These are phyloP conservation scores for Speoplatyrhinus poulsoni DNA, from an alignment of 2,113 vertebrate genomes.

Conservation along the genomic window DNA sequence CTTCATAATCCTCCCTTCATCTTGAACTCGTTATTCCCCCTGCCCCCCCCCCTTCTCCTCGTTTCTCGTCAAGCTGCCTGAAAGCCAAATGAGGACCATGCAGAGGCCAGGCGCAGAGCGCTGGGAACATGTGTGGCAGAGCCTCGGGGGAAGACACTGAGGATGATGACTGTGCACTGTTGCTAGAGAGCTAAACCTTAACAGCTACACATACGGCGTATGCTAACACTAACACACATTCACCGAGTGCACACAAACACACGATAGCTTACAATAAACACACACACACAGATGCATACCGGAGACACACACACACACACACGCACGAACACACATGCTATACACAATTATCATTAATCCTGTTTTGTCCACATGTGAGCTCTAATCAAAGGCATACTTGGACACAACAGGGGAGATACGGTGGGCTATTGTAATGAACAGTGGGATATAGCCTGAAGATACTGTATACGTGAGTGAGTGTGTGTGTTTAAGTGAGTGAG, in stretches of 20 bases:
- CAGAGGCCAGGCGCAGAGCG: constrained; percentile 20
- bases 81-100: constrained; percentile 64
- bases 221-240: not conserved
- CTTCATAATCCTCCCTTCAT: constrained; percentile 51
- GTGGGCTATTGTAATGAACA: constrained; percentile 35
- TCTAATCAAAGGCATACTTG: constrained; percentile 55
- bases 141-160: constrained; percentile 15
- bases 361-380: constrained; percentile 11
- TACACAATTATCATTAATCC: constrained; percentile 17
- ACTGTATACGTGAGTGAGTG: constrained; percentile 4
- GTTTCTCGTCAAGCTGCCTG: constrained; percentile 40
- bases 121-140: constrained; percentile 52
- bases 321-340: too few relatives aligned
- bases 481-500: constrained; percentile 11
- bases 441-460: constrained; percentile 40
- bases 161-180: constrained; percentile 31
- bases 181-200: constrained; percentile 16
- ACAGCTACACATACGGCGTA: too few relatives aligned
- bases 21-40: constrained; percentile 65
- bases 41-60: not conserved
- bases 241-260: not conserved
- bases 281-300: not conserved
- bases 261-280: not conserved
- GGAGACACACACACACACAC: not conserved
- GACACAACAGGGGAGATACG: constrained; percentile 43